Evolutionary conservation across 2,888 invertebrate species (phyloP).

Genomic region (Tholera decimalis): DNA sequence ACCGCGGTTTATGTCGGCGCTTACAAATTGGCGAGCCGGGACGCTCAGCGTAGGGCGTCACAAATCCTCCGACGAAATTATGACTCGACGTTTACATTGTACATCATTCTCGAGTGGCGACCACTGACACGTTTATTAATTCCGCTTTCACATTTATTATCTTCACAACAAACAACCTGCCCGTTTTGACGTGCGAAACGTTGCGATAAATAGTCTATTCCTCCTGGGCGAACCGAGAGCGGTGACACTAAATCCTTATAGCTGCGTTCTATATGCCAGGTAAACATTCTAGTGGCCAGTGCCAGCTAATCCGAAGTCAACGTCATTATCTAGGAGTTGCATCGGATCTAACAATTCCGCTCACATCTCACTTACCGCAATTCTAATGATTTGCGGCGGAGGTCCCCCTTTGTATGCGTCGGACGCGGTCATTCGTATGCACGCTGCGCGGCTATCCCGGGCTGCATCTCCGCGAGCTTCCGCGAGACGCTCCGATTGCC

Average conservation of each 20-base stretch:
- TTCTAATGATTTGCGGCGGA: slow-evolving; percentile 88
- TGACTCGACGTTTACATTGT: slow-evolving; percentile 78
- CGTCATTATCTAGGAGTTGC: slow-evolving; percentile 81
- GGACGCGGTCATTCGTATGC: slow-evolving; percentile 80
- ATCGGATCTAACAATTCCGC: slow-evolving; percentile 84
- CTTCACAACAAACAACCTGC: slow-evolving; percentile 58
- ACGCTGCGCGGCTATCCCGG: slow-evolving; percentile 78
- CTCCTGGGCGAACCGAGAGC: slow-evolving; percentile 25
- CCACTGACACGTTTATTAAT: slow-evolving; percentile 76
- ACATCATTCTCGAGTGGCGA: slow-evolving; percentile 74
- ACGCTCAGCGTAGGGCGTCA: slow-evolving; percentile 76
- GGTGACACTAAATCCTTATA: slow-evolving; percentile 64
- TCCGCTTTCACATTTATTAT: slow-evolving; percentile 65
- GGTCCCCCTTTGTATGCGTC: slow-evolving; percentile 87
- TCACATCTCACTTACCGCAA: slow-evolving; percentile 89
- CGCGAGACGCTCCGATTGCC: slow-evolving; percentile 85
- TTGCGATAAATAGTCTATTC: slow-evolving; percentile 47
- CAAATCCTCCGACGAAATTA: slow-evolving; percentile 79
- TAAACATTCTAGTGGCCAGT: slow-evolving; percentile 72
- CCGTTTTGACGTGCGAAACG: slow-evolving; percentile 42
- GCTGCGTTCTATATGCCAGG: slow-evolving; percentile 59
- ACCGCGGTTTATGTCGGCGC: slow-evolving; percentile 86
- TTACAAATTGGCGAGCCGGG: slow-evolving; percentile 88
- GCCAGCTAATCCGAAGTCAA: slow-evolving; percentile 81
- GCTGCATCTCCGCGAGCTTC: slow-evolving; percentile 83